Evolutionary conservation across 2,113 vertebrate species (phyloP), one percentile per base, ranked within the genome.

Genomic region (Malaclemys terrapin): DNA sequence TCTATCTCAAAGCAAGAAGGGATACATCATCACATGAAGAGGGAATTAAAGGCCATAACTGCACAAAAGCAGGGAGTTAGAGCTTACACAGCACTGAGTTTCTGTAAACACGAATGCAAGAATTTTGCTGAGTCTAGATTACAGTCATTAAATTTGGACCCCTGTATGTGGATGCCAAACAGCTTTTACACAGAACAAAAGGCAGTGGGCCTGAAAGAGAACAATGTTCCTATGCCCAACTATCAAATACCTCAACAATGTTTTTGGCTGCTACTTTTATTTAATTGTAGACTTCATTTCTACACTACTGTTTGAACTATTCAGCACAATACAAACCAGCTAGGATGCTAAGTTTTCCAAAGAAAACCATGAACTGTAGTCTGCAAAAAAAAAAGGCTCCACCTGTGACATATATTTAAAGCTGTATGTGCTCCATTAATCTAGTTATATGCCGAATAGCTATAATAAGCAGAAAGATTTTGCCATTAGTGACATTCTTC

Each of bases 111-210:
- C 54, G 83, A 90, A 69, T 90, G 69, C 75, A 88, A 93, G 95
- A 90, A 97, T 97, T 95, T 96, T 96, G 97, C 80, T 95, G 96
- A 97, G 93, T 95, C 65, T 86, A 93, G 75, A 82, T 82, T 85
- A 52, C 80, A 96, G 90, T 78, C 89, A 94, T 89, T 97, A 92
- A 95, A 94, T 89, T 93, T 96, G 93, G 94, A 93, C 92, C 91
- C 85, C 75, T 94, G 87, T 89, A 92, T 96, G 97, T 94, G 94
- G 93, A 97, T 42, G 80, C 88, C 92, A 96, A 96, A 91, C 56
- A 96, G 80, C 89, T 97, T 93, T 95, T 94, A 95, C 38, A 80
- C 94, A 0, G 10, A 94, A 93, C 87, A 96, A 94, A 95, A 95
- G 89, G 65, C 45, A 86, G 75, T 0, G 0, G 81, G 17, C 49